Evolutionary conservation across 2,888 invertebrate species (phyloP).

Genomic region (Mesorhabditis spiculigera): DNA sequence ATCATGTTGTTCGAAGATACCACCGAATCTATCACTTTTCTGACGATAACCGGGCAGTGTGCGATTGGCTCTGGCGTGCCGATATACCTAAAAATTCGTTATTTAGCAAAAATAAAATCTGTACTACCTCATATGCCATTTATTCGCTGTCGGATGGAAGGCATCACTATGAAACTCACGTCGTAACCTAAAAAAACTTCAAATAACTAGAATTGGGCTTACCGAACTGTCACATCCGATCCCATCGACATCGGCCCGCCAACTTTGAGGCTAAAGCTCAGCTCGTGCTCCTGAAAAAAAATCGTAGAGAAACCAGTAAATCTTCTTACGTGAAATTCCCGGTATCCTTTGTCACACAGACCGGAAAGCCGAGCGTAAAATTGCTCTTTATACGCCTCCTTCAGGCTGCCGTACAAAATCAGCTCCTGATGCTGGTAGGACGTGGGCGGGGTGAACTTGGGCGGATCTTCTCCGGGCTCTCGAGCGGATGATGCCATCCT

Average conservation of each 20-base stretch:
- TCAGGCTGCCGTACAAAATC: background rate
- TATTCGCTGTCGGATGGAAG: constrained; percentile 18
- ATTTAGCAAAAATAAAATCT: constrained; percentile 21
- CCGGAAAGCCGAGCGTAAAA: constrained; percentile 22
- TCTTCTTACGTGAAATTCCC: constrained; percentile 21
- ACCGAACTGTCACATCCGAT: constrained; percentile 38
- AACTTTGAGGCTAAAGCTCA: constrained; percentile 36
- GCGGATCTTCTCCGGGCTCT: background rate
- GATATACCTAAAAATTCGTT: constrained; percentile 6
- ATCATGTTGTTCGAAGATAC: constrained; percentile 37
- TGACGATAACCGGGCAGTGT: constrained; percentile 38
- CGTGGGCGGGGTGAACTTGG: background rate
- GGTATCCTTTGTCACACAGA: constrained; percentile 37
- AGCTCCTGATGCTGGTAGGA: constrained; percentile 3
- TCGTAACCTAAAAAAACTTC: constrained; percentile 24
- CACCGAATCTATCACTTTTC: constrained; percentile 38
- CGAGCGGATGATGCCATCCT: background rate
- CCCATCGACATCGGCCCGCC: constrained; percentile 11
- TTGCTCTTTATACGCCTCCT: background rate
- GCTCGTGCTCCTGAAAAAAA: constrained; percentile 36
- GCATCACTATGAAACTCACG: constrained; percentile 29
- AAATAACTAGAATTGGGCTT: background rate
- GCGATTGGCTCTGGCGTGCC: constrained; percentile 35
- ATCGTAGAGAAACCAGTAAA: background rate
- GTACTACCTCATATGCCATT: constrained; percentile 35